These are phyloP conservation scores for Melanotaenia pygmaea DNA, from an alignment of 2,797 vertebrate genomes.

Conservation along the genomic window DNA sequence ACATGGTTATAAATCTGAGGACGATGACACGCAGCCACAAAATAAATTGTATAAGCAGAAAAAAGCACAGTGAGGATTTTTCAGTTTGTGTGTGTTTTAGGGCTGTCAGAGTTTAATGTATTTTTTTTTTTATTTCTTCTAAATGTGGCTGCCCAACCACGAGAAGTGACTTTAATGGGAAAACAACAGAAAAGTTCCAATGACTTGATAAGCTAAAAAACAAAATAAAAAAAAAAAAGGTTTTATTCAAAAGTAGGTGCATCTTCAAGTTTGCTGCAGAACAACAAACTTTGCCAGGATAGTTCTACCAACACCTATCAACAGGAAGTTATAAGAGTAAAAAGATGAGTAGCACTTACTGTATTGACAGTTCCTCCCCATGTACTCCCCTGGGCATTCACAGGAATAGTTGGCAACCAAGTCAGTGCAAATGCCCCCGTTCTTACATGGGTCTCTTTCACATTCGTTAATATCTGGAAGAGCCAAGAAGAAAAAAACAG, in stretches of 20 bases:
- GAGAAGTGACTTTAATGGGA: no score
- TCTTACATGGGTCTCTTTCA: constrained; percentile 94
- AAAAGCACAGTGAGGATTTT: not conserved
- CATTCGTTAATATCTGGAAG: constrained; percentile 95
- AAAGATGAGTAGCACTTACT: constrained; percentile 85
- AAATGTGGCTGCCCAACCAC: not conserved
- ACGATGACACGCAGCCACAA: no score
- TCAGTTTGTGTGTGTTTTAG: not conserved
- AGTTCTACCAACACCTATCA: constrained; percentile 10
- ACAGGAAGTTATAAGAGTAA: constrained; percentile 18
- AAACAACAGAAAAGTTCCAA: not conserved
- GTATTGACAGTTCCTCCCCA: constrained; percentile 97
- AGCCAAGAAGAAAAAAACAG: constrained; percentile 39
- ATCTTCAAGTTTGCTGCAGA: not conserved
- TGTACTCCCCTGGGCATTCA: constrained; percentile 97
- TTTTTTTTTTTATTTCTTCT: no score
- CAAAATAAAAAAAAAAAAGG: not conserved
- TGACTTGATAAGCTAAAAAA: not conserved
- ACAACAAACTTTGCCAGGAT: not conserved
- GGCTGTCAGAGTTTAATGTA: no score
- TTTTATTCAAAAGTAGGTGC: not conserved
- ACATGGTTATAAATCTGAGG: not conserved
- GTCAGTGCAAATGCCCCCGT: constrained; percentile 97
- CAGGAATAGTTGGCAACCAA: constrained; percentile 97
- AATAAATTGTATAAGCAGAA: not conserved